phyloP scores from a whole-genome alignment of 2,113 vertebrate genomes.

The Phaethornis superciliosus region DNA sequence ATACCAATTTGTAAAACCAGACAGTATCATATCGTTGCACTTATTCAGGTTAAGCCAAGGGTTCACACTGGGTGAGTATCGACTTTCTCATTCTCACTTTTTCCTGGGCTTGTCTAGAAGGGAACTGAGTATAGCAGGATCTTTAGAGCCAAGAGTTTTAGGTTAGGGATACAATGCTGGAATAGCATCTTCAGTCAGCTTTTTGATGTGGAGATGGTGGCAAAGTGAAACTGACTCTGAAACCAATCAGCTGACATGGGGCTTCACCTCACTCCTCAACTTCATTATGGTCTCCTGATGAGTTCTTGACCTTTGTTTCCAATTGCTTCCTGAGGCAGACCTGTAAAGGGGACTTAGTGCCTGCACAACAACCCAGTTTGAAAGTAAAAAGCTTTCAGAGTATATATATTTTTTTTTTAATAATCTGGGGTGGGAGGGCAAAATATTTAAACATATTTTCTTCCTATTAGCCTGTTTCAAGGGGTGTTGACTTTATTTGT shows the following conservation, averaged over 20 bases:
- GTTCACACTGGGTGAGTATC: not conserved
- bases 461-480: not conserved
- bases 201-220: constrained; percentile 33
- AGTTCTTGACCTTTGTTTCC: not conserved
- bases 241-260: not conserved
- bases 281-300: not conserved
- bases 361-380: not conserved
- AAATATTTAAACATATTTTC: not conserved
- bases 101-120: not conserved
- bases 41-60: not conserved
- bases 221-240: constrained; percentile 5
- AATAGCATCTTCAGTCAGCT: not conserved
- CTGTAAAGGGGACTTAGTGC: not conserved
- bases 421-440: not conserved
- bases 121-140: not conserved
- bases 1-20: not conserved
- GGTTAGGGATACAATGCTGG: not conserved
- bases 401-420: not conserved
- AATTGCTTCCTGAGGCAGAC: not conserved
- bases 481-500: not conserved
- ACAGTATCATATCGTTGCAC: not conserved
- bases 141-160: not conserved
- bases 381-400: not conserved
- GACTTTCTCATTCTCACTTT: not conserved
- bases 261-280: not conserved